Evolutionary conservation across 2,888 invertebrate species (phyloP), one percentile per base, ranked within the genome.

Genomic region (Xanthia togata): DNA sequence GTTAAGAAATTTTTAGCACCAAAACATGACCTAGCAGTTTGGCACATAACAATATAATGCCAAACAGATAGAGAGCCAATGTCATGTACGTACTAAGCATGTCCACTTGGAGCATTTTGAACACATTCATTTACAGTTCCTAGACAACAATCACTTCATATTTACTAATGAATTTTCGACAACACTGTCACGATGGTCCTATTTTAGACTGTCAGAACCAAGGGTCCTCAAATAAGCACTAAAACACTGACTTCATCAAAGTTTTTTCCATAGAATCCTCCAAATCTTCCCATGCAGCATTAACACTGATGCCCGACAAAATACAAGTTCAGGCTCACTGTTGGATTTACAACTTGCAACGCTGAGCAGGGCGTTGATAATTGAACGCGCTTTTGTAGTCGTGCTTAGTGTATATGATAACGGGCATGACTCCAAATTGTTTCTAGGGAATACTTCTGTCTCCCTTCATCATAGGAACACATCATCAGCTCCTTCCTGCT

Each of bases 401-500:
- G 14, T 57, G 26, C 57, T 26, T 26, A 14, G 14, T 31, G 59
- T 26, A 6, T 17, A 17, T 59, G 20, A 59, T 3, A 17, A 31
- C 59, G 8, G 17, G 3, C 8, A 59, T 20, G 4, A 57, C 57
- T 59, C 31, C 4, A 31, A 31, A 4, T 31, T 59, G 14, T 59
- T 14, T 57, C 57, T 31, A 59, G 59, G 9, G 9, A 59, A 2
- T n/a, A 17, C 3, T 17, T 1, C 31, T 59, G 59, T 59, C 59
- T 59, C 47, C 26, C 14, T 57, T 57, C 50, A 65, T 82, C 64
- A 80, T 63, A 84, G 72, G 31, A 76, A 78, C 0, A 85, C 77
- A 1, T 86, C 86, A 23, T 88, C 87, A 1, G 92, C 94, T 0
- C 92, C 92, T 0, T 95, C 95, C 75, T 96, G 96, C 4, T 84